Conservation (phyloP, 2,113 vertebrate species). For the Eptesicus fuscus region DNA sequence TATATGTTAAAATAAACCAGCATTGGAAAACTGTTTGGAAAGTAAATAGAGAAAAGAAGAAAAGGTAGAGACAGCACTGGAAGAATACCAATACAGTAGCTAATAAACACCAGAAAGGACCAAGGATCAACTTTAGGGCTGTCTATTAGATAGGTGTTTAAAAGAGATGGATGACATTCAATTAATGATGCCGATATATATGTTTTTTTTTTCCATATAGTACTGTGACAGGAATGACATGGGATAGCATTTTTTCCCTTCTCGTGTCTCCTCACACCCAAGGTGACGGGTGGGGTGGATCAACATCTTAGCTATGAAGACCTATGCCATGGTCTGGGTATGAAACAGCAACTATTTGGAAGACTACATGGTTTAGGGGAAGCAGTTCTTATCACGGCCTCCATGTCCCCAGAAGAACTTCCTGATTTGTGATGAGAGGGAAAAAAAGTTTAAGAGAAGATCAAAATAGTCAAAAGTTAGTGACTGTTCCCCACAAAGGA, state of each 20-base stretch:
- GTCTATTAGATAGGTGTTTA: not conserved
- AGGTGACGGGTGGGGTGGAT: not conserved
- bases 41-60: not conserved
- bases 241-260: not conserved
- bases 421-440: not conserved
- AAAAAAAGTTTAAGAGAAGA: not conserved
- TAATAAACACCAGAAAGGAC: not conserved
- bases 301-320: not conserved
- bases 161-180: not conserved
- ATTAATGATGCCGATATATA: not conserved
- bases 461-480: not conserved
- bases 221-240: not conserved
- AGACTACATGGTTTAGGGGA: not conserved
- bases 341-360: not conserved
- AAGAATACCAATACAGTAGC: not conserved
- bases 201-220: not conserved
- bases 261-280: not conserved
- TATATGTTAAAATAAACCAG: not conserved
- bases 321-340: not conserved
- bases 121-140: not conserved
- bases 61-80: not conserved
- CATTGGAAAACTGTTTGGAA: not conserved
- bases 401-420: not conserved
- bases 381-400: not conserved
- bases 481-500: accelerated